Conservation (phyloP, 2,888 invertebrate genomes). For the Chydorus sphaericus region DNA sequence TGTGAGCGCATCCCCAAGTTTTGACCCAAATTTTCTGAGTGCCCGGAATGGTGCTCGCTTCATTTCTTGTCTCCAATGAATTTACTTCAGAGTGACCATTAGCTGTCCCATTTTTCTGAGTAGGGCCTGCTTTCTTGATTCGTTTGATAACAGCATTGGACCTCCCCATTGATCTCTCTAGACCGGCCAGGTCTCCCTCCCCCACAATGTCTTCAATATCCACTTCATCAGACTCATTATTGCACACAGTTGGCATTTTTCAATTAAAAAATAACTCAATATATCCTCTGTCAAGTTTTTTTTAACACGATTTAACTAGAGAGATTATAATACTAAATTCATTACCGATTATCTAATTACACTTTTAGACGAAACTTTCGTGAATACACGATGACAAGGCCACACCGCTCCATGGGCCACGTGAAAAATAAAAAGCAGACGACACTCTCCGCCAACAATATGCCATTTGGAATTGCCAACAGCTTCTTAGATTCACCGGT, state of each 20-base stretch:
- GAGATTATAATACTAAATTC: too few relatives aligned
- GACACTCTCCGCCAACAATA: too few relatives aligned
- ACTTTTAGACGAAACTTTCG: too few relatives aligned
- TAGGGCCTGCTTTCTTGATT: background rate
- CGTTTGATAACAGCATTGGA: slow-evolving; percentile 7
- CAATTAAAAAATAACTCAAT: background rate
- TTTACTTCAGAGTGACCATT: background rate
- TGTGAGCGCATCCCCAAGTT: slow-evolving; percentile 98
- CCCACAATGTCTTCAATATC: slow-evolving; percentile 53
- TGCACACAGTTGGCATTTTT: background rate
- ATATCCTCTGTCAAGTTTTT: too few relatives aligned
- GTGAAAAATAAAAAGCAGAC: too few relatives aligned
- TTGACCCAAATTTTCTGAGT: slow-evolving; percentile 66
- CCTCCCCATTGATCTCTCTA: background rate
- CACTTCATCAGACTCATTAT: background rate
- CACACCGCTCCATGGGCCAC: too few relatives aligned
- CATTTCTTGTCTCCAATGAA: background rate
- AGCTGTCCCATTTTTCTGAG: background rate
- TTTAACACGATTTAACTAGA: too few relatives aligned
- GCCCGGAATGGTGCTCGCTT: slow-evolving; percentile 39
- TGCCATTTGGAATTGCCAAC: too few relatives aligned
- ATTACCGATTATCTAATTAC: too few relatives aligned
- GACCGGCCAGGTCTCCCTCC: slow-evolving; percentile 1
- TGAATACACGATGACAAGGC: too few relatives aligned
- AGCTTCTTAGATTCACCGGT: too few relatives aligned